phyloP scores from a whole-genome alignment of 2,113 vertebrate species.

The Patagioenas fasciata region DNA sequence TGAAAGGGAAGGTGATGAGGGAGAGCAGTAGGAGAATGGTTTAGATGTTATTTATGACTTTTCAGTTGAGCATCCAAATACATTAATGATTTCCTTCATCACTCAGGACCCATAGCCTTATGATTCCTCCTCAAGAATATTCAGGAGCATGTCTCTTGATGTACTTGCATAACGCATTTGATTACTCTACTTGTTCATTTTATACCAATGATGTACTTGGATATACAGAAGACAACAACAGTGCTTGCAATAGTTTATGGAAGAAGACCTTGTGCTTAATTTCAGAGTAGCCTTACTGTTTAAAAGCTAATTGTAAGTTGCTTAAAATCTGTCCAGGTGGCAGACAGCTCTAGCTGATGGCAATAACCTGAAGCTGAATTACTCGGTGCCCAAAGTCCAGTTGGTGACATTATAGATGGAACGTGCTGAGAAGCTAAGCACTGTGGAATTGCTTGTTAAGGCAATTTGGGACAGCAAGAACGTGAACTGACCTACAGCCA shows the following conservation, averaged over 20 bases:
- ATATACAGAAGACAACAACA: not conserved
- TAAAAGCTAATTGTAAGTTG: not conserved
- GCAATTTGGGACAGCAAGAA: not conserved
- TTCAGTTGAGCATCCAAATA: not conserved
- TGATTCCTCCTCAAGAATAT: not conserved
- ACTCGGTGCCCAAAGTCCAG: not conserved
- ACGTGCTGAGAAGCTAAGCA: slow-evolving; percentile 4
- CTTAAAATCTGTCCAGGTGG: not conserved
- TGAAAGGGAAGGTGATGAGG: not conserved
- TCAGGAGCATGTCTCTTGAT: not conserved
- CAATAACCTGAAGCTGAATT: slow-evolving; percentile 23
- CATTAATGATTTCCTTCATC: not conserved
- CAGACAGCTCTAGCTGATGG: not conserved
- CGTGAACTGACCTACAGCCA: slow-evolving; percentile 24
- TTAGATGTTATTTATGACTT: not conserved
- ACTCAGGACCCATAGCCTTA: not conserved
- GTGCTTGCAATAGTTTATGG: not conserved
- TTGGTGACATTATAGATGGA: slow-evolving; percentile 16
- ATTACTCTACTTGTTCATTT: not conserved
- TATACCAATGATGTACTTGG: not conserved
- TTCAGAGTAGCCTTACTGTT: not conserved
- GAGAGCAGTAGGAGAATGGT: not conserved
- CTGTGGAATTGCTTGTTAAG: slow-evolving; percentile 1
- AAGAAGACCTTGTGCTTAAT: not conserved
- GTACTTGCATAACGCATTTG: not conserved